These are phyloP conservation scores for Hirtodrosophila duncani DNA, from an alignment of 2,888 invertebrate species.

Conservation along the genomic window DNA sequence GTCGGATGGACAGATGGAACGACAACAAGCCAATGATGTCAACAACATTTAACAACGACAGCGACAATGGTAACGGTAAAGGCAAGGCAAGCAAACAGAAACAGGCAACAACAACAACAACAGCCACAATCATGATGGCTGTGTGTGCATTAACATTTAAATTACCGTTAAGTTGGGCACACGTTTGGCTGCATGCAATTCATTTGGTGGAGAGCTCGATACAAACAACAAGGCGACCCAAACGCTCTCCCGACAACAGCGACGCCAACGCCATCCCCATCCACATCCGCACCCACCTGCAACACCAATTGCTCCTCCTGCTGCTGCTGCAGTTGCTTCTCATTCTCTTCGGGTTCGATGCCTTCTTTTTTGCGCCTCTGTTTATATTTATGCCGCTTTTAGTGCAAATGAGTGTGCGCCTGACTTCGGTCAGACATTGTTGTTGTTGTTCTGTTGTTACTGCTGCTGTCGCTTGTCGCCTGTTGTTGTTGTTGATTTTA, in stretches of 20 bases:
- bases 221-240: conserved; percentile 16
- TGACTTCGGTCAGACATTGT: conserved; percentile 51
- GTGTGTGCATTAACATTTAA: conserved; percentile 45
- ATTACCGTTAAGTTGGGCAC: conserved; percentile 52
- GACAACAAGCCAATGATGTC: conserved; percentile 44
- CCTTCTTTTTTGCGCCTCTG: conserved; percentile 23
- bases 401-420: conserved; percentile 50
- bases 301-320: background rate
- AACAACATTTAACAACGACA: conserved; percentile 46
- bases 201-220: conserved; percentile 42
- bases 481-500: conserved; percentile 57
- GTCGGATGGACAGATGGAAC: conserved; percentile 18
- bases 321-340: background rate
- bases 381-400: conserved; percentile 64
- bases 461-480: conserved; percentile 20
- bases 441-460: conserved; percentile 20
- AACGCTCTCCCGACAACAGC: background rate
- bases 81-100: conserved; percentile 17
- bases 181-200: conserved; percentile 47
- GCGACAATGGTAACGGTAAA: conserved; percentile 5
- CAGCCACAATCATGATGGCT: background rate
- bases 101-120: conserved; percentile 9
- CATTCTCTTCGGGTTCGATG: conserved; percentile 9
- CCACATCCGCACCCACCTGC: background rate
- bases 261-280: too few species aligned